Evolutionary conservation across 2,888 invertebrate species (phyloP), one percentile per base, ranked within the genome.

Genomic region (Linyphia triangularis): DNA sequence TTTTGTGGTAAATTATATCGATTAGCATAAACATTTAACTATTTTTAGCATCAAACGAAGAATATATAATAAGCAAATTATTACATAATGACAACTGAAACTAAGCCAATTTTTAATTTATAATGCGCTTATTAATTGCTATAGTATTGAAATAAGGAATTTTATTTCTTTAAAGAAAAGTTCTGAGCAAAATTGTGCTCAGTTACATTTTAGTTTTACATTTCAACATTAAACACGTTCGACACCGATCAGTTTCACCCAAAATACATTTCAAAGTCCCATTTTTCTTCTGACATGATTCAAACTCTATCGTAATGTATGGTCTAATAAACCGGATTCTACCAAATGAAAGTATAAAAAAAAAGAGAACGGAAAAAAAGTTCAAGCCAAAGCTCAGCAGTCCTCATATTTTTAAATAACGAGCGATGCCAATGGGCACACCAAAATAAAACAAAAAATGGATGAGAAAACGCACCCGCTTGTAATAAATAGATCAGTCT

Each of bases 391-490:
- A 82, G 37, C 40, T 40, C 40, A 28, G 59, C 61, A 72, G 43
- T 61, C 19, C 57, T 79, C 78, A 85, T 85, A 79, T 85, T 85
- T 85, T 85, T 85, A 85, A 79, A 85, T 85, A 85, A 85, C 85
- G 79, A 79, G 78, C 61, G 19, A 37, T 37, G 59, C 84, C 67
- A 73, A 73, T 73, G 63, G 73, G 19, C 10, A 22, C 13, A 57
- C 37, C 40, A 67, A 65, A 69, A 79, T 57, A 81, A 81, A 81
- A 51, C 51, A 51, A 72, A 65, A 61, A 59, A 57, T 40, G 43
- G 26, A 78, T 72, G 26, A 40, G 24, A 37, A 82, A 70, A 59
- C 13, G 73, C 73, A 72, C 51, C 65, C 43, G 57, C 78, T 70
- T 73, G 73, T 67, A 81, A 75, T 65, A 86, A 81, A 88, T 88